Evolutionary conservation across 1,140 invertebrate genomes (phyloP).

Genomic region (Nasonia giraulti): DNA sequence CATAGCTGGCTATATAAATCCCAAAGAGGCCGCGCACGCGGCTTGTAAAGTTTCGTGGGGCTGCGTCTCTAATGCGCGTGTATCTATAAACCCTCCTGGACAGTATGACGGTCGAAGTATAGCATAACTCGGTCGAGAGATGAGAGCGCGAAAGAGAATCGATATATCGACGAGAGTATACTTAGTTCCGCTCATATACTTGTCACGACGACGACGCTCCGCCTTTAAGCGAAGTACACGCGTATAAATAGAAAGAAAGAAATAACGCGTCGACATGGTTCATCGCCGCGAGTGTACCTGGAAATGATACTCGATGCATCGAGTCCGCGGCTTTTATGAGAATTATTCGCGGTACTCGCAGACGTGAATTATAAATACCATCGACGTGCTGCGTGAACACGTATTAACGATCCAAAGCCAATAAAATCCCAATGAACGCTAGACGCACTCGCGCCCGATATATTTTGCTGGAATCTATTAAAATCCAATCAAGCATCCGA

Average conservation of each 20-base stretch:
- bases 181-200: not conserved
- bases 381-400: no score
- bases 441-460: not conserved
- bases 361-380: not conserved
- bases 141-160: conserved; percentile 1
- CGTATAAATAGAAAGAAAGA: conserved; percentile 2
- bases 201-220: not conserved
- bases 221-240: not conserved
- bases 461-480: not conserved
- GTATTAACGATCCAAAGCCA: not conserved
- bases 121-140: conserved; percentile 5
- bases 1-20: not conserved
- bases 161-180: conserved; percentile 37
- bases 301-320: not conserved
- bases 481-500: not conserved
- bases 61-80: not conserved
- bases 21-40: not conserved
- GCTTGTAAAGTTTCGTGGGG: conserved; percentile 23
- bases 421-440: not conserved
- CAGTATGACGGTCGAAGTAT: not conserved
- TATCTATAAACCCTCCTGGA: not conserved
- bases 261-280: not conserved
- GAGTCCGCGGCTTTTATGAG: not conserved
- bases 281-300: not conserved
- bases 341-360: no score